These are phyloP conservation scores for Telenomus remus DNA, from an alignment of 1,140 invertebrate species.

Conservation along the genomic window DNA sequence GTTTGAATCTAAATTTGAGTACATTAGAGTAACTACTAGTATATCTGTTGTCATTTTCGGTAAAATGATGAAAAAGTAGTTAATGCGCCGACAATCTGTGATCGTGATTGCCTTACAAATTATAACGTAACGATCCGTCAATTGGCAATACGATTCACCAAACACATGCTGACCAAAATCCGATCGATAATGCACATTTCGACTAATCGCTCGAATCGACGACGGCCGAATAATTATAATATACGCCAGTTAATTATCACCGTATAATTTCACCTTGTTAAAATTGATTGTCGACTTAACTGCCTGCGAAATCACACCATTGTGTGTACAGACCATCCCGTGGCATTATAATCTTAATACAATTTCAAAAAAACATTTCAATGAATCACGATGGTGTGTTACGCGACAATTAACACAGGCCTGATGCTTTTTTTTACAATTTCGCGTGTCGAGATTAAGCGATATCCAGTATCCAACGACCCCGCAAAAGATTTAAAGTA, in stretches of 20 bases:
- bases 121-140: background rate
- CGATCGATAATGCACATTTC: background rate
- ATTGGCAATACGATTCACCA: background rate
- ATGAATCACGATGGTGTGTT: conserved; percentile 1
- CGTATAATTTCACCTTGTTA: conserved; percentile 14
- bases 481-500: no score
- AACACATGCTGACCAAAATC: conserved; percentile 1
- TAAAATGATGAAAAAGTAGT: no score
- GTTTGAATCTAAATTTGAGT: no score
- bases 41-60: no score
- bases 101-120: no score
- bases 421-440: no score
- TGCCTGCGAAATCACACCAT: conserved; percentile 11
- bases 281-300: conserved; percentile 14
- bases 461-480: no score
- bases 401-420: no score
- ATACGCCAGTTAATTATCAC: conserved; percentile 1
- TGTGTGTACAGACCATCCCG: background rate
- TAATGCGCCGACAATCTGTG: no score
- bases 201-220: conserved; percentile 4
- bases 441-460: no score
- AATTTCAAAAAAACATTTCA: conserved; percentile 4
- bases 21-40: no score
- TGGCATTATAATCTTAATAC: conserved; percentile 16
- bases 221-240: conserved; percentile 5